Evolutionary conservation across 1,140 invertebrate genomes (phyloP), one percentile per base, ranked within the genome.

Genomic region (Pogonus chalceus): DNA sequence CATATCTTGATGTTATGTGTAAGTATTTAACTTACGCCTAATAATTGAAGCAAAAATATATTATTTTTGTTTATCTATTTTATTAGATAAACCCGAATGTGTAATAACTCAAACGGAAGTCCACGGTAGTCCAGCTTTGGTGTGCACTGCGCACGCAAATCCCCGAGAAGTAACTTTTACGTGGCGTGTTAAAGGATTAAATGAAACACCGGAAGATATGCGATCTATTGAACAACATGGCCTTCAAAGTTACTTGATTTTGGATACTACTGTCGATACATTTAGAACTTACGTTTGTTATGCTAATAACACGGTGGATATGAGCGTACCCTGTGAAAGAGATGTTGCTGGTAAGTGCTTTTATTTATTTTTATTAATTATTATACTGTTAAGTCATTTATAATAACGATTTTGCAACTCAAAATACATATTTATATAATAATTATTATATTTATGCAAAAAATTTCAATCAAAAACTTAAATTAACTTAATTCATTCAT

Each of bases 101-200:
- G 78, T 78, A 21, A 89, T 92, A 58, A 80, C 84, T 54, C 78
- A 82, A 56, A 78, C 77, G 26, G 80, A 84, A 64, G 76, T 81
- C 55, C 78, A 89, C 50, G 85, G 85, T 1, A 78, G 81, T 60
- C 79, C 87, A 64, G 81, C 87, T 46, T 72, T 94, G 16, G 79
- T 88, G 9, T 94, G 91, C 67, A 84, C 82, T 23, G 87, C 85
- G 1, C 72, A 77, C 35, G 89, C 88, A 21, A 92, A 92, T 75
- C 90, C 91, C 0, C 69, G 76, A 51, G 80, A 87, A 61, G 87
- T 89, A n/a, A 76, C 80, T 49, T 93, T 92, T 72, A 79, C 73
- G 23, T 94, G 90, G 90, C 84, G 81, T 59, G 77, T 91, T 51
- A 86, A 88, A 65, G 87, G 83, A 58, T 82, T 87, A 62, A 92